Conservation (phyloP, 2,888 invertebrate species). For the Neoaliturus tenellus region DNA sequence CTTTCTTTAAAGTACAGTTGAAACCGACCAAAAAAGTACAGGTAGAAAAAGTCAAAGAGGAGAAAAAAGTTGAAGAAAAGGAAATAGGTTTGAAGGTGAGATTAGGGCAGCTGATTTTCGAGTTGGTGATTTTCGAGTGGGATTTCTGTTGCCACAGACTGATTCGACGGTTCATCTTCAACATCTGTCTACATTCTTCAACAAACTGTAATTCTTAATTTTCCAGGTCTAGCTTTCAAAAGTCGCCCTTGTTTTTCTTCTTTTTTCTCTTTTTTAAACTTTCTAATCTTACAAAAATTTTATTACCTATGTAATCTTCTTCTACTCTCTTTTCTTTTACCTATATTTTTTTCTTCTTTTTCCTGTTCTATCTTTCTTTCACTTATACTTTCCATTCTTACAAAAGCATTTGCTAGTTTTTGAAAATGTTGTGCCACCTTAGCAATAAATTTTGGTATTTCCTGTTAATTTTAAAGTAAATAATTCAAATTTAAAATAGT, state of each 20-base stretch:
- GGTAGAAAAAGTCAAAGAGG: constrained; percentile 54
- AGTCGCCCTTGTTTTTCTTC: background rate
- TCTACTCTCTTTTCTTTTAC: background rate
- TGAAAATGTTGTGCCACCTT: too few species aligned
- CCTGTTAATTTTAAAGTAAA: too few species aligned
- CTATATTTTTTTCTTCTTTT: background rate
- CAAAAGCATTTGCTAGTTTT: background rate
- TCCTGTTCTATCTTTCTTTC: background rate
- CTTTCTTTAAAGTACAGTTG: constrained; percentile 58
- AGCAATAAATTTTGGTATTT: too few species aligned
- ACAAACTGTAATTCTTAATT: constrained; percentile 5
- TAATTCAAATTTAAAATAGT: too few species aligned
- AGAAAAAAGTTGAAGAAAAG: constrained; percentile 39
- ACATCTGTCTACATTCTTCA: constrained; percentile 17
- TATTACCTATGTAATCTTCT: background rate
- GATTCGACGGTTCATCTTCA: constrained; percentile 14
- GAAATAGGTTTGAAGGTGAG: constrained; percentile 34
- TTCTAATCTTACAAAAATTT: background rate
- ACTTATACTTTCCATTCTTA: background rate
- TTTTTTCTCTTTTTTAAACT: background rate
- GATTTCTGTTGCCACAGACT: constrained; percentile 17
- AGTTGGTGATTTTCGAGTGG: constrained; percentile 38
- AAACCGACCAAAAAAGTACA: constrained; percentile 57
- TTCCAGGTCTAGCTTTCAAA: background rate
- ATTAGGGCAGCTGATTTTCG: constrained; percentile 7